phyloP scores from a whole-genome alignment of 2,888 invertebrate genomes.

The Agapostemon virescens region DNA sequence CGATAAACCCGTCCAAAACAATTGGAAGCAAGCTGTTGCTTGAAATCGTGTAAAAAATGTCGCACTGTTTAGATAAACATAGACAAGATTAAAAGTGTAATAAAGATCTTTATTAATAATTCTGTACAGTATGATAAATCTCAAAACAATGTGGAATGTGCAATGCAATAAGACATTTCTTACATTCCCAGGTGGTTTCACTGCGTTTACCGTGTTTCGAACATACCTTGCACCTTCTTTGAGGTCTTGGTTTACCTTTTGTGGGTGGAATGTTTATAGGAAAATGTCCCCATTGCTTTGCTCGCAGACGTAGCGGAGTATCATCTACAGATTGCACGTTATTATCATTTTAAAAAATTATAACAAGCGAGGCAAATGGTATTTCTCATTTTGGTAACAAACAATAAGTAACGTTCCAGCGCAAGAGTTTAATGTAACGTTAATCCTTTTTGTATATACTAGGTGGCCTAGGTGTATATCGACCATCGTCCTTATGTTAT shows the following conservation, averaged over 20 bases:
- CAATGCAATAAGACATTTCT: constrained; percentile 27
- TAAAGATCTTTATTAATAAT: constrained; percentile 16
- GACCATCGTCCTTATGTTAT: neutral
- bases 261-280: constrained; percentile 37
- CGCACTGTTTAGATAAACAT: neutral
- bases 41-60: neutral
- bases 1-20: neutral
- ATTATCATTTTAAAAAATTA: neutral
- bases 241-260: constrained; percentile 22
- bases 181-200: constrained; percentile 34
- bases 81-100: neutral
- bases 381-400: neutral
- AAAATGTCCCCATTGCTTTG: constrained; percentile 55
- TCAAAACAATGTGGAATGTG: constrained; percentile 35
- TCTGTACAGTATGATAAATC: constrained; percentile 18
- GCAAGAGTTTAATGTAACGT: neutral
- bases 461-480: neutral
- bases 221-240: constrained; percentile 24
- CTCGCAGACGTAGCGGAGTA: constrained; percentile 33
- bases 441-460: neutral
- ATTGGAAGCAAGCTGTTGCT: neutral
- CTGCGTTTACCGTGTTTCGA: constrained; percentile 28
- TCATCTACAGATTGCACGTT: constrained; percentile 10
- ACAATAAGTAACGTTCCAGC: neutral
- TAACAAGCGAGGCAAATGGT: neutral